Evolutionary conservation across 1,140 invertebrate species (phyloP), one percentile per base, ranked within the genome.

Genomic region (Neodiprion lecontei): DNA sequence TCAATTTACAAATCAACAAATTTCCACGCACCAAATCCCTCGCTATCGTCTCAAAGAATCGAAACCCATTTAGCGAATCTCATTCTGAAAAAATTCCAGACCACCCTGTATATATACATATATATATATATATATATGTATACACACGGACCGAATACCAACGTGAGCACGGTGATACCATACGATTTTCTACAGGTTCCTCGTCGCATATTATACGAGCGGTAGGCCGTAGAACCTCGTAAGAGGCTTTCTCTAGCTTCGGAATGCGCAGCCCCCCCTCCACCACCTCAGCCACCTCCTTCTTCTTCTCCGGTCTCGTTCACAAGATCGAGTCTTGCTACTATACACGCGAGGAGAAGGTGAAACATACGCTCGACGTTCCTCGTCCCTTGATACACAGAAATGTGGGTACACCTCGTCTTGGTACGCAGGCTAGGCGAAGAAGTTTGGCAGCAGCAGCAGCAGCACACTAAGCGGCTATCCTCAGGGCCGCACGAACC

Each of bases 181-280:
- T 65, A 65, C 12, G 61, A 7, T 65, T 14, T 14, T 14, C 4
- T 21, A 65, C 17, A 65, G 61, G 61, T 21, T 40, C 28, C 28
- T 40, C 28, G 28, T 40, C 28, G 28, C 28, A 40, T 40, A 3
- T 3, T 40, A 40, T 40, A 40, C 28, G 28, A 40, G 5, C 28
- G 28, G 28, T 40, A 40, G 28, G 28, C 28, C 28, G 28, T 1
- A 11, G 21, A 12, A 69, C 67, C 21, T 23, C 9, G 67, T 69
- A 69, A 69, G 67, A 69, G 67, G 67, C 67, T 69, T 69, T 69
- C 67, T 69, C 67, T 47, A 69, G 21, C 67, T 69, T 69, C 11
- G 67, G 67, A 69, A 69, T 69, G 67, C 11, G 67, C 12, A 1
- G 17, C 17, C 67, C 23, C 21, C 23, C 40, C 40, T 7, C 21